phyloP scores from a whole-genome alignment of 2,797 vertebrate genomes.

The Xerus rutilus region DNA sequence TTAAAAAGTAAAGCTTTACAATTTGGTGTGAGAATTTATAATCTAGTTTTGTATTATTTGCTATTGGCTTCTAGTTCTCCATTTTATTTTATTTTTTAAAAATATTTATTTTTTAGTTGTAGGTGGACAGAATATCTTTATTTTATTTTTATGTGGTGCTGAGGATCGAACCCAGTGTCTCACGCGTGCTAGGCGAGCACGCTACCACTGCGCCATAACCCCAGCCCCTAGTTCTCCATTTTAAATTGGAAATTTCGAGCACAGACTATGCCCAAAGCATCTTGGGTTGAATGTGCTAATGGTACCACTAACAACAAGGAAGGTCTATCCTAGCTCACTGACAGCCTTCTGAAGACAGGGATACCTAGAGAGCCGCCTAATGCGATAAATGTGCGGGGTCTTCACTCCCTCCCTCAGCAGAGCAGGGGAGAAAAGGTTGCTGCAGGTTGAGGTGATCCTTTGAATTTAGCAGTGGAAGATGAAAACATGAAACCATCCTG shows the following conservation, averaged over 20 bases:
- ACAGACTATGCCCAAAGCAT: background rate
- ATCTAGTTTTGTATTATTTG: constrained; percentile 1
- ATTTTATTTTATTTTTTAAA: no score
- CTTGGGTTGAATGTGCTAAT: background rate
- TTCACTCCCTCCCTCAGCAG: background rate
- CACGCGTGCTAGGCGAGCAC: no score
- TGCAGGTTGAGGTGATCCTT: background rate
- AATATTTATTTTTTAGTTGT: no score
- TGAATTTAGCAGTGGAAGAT: background rate
- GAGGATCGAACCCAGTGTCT: no score
- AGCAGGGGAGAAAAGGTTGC: background rate
- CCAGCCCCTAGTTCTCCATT: background rate
- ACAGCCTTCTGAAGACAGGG: background rate
- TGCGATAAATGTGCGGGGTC: background rate
- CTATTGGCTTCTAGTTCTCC: background rate
- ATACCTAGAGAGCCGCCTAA: background rate
- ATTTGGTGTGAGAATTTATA: background rate
- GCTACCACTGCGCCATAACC: no score
- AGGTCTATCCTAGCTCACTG: background rate
- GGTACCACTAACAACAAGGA: background rate
- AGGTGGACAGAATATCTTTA: no score
- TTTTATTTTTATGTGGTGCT: no score
- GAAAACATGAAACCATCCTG: background rate
- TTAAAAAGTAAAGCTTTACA: constrained; percentile 52
- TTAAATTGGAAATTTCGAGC: background rate